phyloP scores from a whole-genome alignment of 2,113 vertebrate species.

The Pachycephala philippinensis region DNA sequence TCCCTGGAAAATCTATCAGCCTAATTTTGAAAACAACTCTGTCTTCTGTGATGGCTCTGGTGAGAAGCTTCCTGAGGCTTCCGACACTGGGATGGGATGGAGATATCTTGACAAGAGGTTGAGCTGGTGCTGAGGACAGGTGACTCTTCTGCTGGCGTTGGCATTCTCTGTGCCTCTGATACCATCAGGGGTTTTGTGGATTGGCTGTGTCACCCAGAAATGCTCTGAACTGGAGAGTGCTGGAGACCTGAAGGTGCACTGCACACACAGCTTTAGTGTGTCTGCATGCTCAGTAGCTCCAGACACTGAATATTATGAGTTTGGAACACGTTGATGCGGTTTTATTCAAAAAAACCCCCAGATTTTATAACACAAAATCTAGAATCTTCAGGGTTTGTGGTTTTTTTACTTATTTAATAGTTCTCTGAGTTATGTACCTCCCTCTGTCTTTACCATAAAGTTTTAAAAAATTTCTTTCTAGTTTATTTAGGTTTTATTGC shows the following conservation, averaged over 20 bases:
- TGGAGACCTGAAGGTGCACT: not conserved
- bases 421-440: not conserved
- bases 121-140: not conserved
- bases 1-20: not conserved
- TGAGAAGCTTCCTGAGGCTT: not conserved
- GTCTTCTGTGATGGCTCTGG: not conserved
- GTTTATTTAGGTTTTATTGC: not conserved
- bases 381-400: not conserved
- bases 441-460: not conserved
- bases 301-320: not conserved
- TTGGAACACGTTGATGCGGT: not conserved
- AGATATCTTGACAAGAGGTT: not conserved
- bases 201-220: not conserved
- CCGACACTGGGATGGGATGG: not conserved
- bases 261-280: not conserved
- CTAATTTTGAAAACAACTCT: not conserved
- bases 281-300: not conserved
- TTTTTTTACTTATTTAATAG: not conserved
- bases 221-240: not conserved
- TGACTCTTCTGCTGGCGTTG: not conserved
- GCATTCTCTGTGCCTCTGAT: not conserved
- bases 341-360: rapidly evolving
- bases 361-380: not conserved
- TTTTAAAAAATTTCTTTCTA: not conserved
- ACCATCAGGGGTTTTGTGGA: rapidly evolving